Base-by-base conservation (phyloP, 2,113 vertebrate genomes). In the Pteropus alecto region DNA sequence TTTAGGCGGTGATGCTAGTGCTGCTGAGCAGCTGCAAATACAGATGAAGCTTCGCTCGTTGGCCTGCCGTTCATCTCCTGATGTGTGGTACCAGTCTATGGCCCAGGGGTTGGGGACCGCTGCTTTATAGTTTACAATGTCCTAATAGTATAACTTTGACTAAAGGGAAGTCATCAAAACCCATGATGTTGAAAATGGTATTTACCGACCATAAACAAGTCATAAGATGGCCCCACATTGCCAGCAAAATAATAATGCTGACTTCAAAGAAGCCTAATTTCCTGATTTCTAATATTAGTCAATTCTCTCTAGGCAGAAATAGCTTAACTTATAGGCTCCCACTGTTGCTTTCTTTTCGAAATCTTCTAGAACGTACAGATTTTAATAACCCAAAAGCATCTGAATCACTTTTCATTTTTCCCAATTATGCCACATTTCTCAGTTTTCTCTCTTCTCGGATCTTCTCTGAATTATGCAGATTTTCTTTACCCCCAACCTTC, bases 141-240 rank as follows among this genome's bases (percentile, higher is more conserved):
- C 76, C 35, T 84, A 79, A 88, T 43, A 38, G 86, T 22, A 5
- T 46, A 60, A 38, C 48, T 93, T 84, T 87, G 38, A 63, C 35
- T 79, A 94, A 93, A 84, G 28, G 26, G 58, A 85, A 81, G 38
- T 51, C 68, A 5, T 88, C 60, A 93, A 87, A 95, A 93, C 16
- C 58, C 38, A 6, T 70, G 65, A 90, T 51, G 6, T 92, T 78
- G 73, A 54, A 94, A 94, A 76, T 35, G 79, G 46, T 16, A 92
- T 61, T 94, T 70, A 60, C 6, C 68, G 7, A 43, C 21, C 26
- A 83, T 77, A 92, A 89, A 94, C 33, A 84, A 93, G 35, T 74
- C 46, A 65, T 8, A 56, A 43, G n/a, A 89, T 28, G 41, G 15
- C 16, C 30, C 28, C 78, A 51, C 5, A 46, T 35, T 91, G 82